Base-by-base conservation (phyloP, 2,797 vertebrate genomes). In the Antrozous pallidus region DNA sequence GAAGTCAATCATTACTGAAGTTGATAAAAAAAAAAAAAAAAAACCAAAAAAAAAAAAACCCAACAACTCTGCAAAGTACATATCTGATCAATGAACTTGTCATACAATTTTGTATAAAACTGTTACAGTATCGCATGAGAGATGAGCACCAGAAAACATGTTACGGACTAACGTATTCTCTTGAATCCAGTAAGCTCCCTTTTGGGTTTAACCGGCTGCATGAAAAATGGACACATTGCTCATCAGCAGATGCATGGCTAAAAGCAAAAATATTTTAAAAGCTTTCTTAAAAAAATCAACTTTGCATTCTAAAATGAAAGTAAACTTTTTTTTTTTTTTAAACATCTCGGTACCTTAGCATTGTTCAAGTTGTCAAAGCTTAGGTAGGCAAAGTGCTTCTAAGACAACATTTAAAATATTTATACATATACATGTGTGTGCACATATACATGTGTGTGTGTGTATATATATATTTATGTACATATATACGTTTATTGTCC, bases 351-450 rank as follows among this genome's bases (percentile, higher is more conserved):
- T 98, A 98, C 98, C 98, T 98, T 90, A 98, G 98, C 98, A 97
- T 97, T 98, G 97, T 98, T 98, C 97, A 98, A 98, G 98, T 98
- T 97, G 98, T 98, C 98, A 98, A 97, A 98, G 96, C 98, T 98
- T 98, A 98, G 97, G 98, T 98, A 98, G 97, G 98, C 97, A 99
- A 99, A 99, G 98, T 99, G 99, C 98, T 99, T 98, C 97, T 97
- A 97, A 98, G 98, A 99, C 98, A 99, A 98, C 97, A 98, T 95
- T 97, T 97, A 97, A 98, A 98, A 98, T 96, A 97, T 97, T 77
- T 98, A 93, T 92, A 96, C 92, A 91, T 93, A 86, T 91, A 96
- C 88, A 89, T 91, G 81, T 90, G 63, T 94, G 93, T 73, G 77
- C 80, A 93, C 88, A 91, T 82, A 93, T 65, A 96, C 56, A 97